A percentile compares a stretch with the other conserved stretches of the same genome.
Evolutionary conservation across 2,888 invertebrate species (phyloP).

Genomic region (Pseudococcus longispinus): DNA sequence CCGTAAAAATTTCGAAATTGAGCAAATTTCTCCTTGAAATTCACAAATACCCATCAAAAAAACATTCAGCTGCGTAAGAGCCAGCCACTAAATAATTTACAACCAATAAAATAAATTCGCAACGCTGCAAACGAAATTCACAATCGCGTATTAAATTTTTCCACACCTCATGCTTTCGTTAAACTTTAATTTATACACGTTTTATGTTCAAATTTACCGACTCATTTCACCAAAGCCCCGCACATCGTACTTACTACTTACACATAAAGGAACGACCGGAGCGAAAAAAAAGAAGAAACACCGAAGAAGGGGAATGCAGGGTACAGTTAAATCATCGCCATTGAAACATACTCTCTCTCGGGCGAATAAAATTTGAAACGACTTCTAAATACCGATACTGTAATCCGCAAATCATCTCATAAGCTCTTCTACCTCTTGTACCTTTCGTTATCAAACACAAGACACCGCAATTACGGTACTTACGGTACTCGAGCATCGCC

Average conservation of each 20-base stretch:
- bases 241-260: not conserved
- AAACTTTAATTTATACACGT: not conserved
- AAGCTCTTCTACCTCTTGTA: not conserved
- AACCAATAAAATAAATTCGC: not conserved
- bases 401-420: conserved; percentile 4
- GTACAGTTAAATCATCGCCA: not conserved
- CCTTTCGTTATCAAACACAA: not conserved
- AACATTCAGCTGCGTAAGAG: not conserved
- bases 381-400: not conserved
- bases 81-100: not conserved
- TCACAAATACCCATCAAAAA: not conserved
- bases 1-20: no score
- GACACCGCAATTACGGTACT: conserved; percentile 11
- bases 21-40: no score
- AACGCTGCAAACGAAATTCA: not conserved
- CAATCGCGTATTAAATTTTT: not conserved
- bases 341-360: not conserved
- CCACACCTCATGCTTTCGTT: not conserved
- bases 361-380: not conserved
- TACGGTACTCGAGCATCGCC: not conserved
- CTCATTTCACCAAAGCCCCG: not conserved
- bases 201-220: not conserved
- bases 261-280: not conserved
- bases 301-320: not conserved
- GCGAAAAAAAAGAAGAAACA: not conserved